phyloP scores from a whole-genome alignment of 2,797 vertebrate species.

The Somateria mollissima region DNA sequence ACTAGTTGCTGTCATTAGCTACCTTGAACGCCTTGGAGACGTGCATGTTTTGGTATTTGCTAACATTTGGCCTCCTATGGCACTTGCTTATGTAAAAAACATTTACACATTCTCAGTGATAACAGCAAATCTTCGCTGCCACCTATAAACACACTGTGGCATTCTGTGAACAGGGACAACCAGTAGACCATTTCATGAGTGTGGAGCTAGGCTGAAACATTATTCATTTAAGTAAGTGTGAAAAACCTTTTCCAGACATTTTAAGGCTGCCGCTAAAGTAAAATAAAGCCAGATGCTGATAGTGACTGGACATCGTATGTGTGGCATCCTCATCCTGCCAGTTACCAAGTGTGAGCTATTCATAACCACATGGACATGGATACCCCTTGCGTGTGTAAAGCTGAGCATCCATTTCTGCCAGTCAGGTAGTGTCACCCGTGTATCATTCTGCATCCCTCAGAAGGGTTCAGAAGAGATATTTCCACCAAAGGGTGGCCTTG shows the following conservation, averaged over 20 bases:
- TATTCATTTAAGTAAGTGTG: not conserved
- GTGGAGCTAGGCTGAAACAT: not conserved
- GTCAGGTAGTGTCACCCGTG: not conserved
- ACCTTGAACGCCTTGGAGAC: not conserved
- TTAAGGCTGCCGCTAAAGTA: not conserved
- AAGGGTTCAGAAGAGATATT: not conserved
- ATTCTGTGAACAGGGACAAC: slow-evolving; percentile 25
- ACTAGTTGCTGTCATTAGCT: not conserved
- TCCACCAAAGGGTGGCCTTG: not conserved
- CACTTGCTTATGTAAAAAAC: slow-evolving; percentile 27
- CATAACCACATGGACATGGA: not conserved
- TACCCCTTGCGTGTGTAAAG: not conserved
- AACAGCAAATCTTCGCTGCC: slow-evolving; percentile 22
- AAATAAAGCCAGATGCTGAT: not conserved
- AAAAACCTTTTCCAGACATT: not conserved
- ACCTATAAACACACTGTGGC: not conserved
- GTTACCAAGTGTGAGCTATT: not conserved
- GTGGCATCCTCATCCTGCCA: not conserved
- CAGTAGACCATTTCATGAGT: slow-evolving; percentile 7
- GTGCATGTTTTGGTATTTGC: not conserved
- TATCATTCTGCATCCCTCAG: not conserved
- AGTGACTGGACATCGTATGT: not conserved
- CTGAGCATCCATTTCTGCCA: not conserved
- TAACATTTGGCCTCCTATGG: slow-evolving; percentile 54
- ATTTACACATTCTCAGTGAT: not conserved